Percentiles rank a stretch among this genome's conserved stretches.
Conservation (phyloP, 2,113 vertebrate genomes). For the Orcinus orca region DNA sequence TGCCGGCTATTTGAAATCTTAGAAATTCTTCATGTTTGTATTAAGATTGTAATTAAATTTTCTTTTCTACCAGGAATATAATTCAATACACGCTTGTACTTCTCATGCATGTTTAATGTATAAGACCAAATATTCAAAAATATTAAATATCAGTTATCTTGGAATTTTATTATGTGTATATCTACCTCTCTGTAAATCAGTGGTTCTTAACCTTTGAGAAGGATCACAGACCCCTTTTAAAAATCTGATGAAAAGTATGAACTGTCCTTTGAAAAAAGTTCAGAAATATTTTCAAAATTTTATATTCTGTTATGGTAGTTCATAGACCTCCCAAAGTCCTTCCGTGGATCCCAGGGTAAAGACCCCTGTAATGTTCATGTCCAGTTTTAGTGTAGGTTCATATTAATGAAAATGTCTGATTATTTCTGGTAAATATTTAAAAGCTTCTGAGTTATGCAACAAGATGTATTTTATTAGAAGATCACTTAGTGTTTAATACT, state of each 20-base stretch:
- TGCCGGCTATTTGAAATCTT: constrained; percentile 54
- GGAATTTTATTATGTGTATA: neutral
- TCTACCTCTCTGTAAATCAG: neutral
- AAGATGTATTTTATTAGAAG: constrained; percentile 33
- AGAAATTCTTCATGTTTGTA: constrained; percentile 10
- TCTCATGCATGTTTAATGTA: neutral
- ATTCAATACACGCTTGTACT: constrained; percentile 10
- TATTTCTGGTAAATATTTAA: constrained; percentile 32
- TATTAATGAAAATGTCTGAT: constrained; percentile 33
- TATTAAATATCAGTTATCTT: constrained; percentile 31
- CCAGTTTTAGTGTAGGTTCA: neutral
- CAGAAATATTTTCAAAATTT: constrained; percentile 14
- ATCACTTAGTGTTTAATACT: constrained; percentile 47
- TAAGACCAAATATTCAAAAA: neutral
- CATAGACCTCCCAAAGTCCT: neutral
- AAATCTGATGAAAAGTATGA: neutral
- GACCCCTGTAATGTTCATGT: neutral
- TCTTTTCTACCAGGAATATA: constrained; percentile 32
- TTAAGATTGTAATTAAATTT: constrained; percentile 31
- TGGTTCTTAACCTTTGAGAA: constrained; percentile 11
- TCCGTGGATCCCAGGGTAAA: neutral
- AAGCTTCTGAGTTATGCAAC: neutral
- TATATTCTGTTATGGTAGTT: neutral
- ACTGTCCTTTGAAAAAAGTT: neutral
- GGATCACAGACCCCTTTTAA: neutral